Evolutionary conservation across 2,888 invertebrate species (phyloP).

Genomic region (Ceraclea dissimilis): DNA sequence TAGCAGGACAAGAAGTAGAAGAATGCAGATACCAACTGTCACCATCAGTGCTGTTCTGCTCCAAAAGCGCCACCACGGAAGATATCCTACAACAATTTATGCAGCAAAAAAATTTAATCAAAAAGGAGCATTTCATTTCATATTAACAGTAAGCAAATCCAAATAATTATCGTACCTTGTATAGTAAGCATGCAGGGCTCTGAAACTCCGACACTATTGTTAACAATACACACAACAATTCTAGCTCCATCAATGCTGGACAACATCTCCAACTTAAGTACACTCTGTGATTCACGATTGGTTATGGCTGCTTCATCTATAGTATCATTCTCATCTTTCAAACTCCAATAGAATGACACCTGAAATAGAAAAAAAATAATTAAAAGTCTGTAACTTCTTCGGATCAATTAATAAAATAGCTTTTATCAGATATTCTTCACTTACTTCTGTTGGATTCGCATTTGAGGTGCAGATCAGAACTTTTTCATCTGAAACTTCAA

Average conservation of each 20-base stretch:
- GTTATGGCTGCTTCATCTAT: slow-evolving; percentile 45
- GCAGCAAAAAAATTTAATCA: background rate
- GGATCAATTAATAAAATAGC: background rate
- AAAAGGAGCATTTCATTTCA: background rate
- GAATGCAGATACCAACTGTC: slow-evolving; percentile 20
- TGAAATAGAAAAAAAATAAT: slow-evolving; percentile 24
- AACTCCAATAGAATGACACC: slow-evolving; percentile 61
- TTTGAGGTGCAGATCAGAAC: slow-evolving; percentile 62
- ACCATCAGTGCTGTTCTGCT: slow-evolving; percentile 22
- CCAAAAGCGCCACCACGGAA: slow-evolving; percentile 24
- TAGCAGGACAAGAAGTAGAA: slow-evolving; percentile 21
- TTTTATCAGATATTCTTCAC: background rate
- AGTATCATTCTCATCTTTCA: slow-evolving; percentile 64
- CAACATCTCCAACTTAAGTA: slow-evolving; percentile 37
- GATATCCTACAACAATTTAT: slow-evolving; percentile 13
- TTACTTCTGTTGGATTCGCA: slow-evolving; percentile 60
- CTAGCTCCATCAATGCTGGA: slow-evolving; percentile 55
- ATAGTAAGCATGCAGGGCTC: slow-evolving; percentile 22
- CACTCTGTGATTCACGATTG: slow-evolving; percentile 15
- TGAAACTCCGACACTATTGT: slow-evolving; percentile 58
- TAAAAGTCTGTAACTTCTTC: background rate
- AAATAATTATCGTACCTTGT: background rate
- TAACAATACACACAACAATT: slow-evolving; percentile 67
- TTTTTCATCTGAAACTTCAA: slow-evolving; percentile 56
- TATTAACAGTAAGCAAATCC: background rate